Evolutionary conservation across 2,888 invertebrate genomes (phyloP), one percentile per base, ranked within the genome.

Genomic region (Lordiphosa fenestrarum): DNA sequence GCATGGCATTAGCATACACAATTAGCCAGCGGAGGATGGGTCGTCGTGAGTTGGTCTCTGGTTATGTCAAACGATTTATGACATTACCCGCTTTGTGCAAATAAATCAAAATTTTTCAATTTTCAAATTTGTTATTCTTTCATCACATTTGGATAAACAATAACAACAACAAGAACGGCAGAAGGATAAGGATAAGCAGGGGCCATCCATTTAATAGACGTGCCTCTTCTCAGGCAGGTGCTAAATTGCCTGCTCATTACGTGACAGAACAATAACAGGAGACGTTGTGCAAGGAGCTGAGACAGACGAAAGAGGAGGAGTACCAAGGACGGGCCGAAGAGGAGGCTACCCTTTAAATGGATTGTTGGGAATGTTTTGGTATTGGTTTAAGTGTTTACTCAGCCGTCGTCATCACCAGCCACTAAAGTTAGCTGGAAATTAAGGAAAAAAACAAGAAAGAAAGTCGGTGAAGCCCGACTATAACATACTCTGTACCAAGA

Each of bases 1-100:
- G 84, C 82, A 80, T 80, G 54, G 74, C 82, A 80, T 80, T 80
- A 84, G 84, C 80, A 80, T 80, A 72, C 80, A 82, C 78, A 80
- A 80, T 80, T 80, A 80, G 80, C 70, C 77, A 68, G 48, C 40
- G 49, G 64, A 38, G 64, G 64, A 62, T 47, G 52, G 56, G 58
- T 64, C 66, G 66, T 15, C 66, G 66, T 57, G 63, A 57, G 25
- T 25, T 53, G 38, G 55, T 58, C 36, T 51, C 53, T 58, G 53
- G 58, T 50, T 65, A 56, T 63, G 58, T 59, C 49, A 62, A 62
- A 33, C 30, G 62, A 73, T 71, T 71, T 71, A 64, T 70, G 71
- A 69, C 41, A 41, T 41, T 41, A 23, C 23, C 4, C 60, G 50
- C 63, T 64, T 69, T 69, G 67, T 49, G 55, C 61, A 73, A 71